Conservation (phyloP, 2,113 vertebrate genomes). For the Alethe diademata region DNA sequence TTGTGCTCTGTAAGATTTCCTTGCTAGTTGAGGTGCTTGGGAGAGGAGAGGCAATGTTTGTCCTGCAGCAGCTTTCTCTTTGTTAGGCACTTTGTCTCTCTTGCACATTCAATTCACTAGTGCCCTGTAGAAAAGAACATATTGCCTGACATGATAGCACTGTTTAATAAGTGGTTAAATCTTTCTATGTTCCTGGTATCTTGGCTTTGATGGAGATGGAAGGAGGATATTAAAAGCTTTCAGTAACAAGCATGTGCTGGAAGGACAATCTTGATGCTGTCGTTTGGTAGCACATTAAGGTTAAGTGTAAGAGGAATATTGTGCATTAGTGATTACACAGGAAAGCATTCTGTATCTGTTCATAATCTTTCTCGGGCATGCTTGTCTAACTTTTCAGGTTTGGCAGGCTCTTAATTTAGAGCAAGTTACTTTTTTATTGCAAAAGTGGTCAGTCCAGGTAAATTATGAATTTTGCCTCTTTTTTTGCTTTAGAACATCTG, state of each 20-base stretch:
- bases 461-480: not conserved
- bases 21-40: not conserved
- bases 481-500: not conserved
- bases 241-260: not conserved
- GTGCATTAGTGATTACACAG: not conserved
- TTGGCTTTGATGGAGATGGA: not conserved
- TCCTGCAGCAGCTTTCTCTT: not conserved
- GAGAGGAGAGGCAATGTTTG: not conserved
- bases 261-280: not conserved
- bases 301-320: not conserved
- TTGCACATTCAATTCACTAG: conserved; percentile 15
- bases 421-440: not conserved
- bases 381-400: not conserved
- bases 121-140: conserved; percentile 28
- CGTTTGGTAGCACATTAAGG: not conserved
- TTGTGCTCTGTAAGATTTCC: not conserved
- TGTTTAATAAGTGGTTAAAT: conserved; percentile 26
- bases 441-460: not conserved
- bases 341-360: not conserved
- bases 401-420: not conserved
- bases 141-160: not conserved
- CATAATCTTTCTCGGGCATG: not conserved
- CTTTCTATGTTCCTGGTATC: not conserved
- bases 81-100: conserved; percentile 4
- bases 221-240: conserved; percentile 42